These are phyloP conservation scores for Poeciliopsis gracilis DNA, from an alignment of 2,797 vertebrate genomes.

Conservation along the genomic window DNA sequence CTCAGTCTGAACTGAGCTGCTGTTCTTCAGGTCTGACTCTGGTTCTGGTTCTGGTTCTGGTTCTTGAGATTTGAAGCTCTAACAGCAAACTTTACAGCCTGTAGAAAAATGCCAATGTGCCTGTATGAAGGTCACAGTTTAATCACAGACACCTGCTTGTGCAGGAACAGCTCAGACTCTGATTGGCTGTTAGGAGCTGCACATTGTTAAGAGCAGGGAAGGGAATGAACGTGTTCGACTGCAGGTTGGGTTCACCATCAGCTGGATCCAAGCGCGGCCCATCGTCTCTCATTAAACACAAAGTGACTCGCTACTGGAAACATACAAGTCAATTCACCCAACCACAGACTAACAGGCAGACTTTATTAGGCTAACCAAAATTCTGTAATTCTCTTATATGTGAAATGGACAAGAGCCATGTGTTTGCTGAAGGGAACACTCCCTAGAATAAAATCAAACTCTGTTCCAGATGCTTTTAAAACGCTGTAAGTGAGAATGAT, in stretches of 20 bases:
- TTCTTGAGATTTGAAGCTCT: no score
- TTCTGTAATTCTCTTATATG: conserved; percentile 67
- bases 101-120: conserved; percentile 66
- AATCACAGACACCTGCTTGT: conserved; percentile 79
- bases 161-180: conserved; percentile 60
- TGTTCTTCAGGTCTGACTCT: conserved; percentile 55
- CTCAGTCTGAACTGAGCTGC: conserved; percentile 72
- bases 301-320: conserved; percentile 70
- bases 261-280: conserved; percentile 57
- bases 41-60: no score
- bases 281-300: conserved; percentile 73
- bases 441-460: conserved; percentile 22
- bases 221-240: conserved; percentile 55
- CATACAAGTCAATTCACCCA: conserved; percentile 61
- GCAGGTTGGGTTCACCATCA: conserved; percentile 47
- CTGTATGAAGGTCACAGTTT: conserved; percentile 71
- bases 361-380: conserved; percentile 62
- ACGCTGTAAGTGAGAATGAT: not conserved
- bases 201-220: conserved; percentile 50
- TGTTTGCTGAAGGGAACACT: conserved; percentile 47
- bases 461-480: conserved; percentile 35
- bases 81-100: no score
- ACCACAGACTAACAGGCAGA: conserved; percentile 57
- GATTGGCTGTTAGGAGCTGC: conserved; percentile 60
- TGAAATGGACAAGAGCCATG: conserved; percentile 62